Evolutionary conservation across 2,113 vertebrate genomes (phyloP), one percentile per base, ranked within the genome.

Genomic region (Odocoileus virginianus): DNA sequence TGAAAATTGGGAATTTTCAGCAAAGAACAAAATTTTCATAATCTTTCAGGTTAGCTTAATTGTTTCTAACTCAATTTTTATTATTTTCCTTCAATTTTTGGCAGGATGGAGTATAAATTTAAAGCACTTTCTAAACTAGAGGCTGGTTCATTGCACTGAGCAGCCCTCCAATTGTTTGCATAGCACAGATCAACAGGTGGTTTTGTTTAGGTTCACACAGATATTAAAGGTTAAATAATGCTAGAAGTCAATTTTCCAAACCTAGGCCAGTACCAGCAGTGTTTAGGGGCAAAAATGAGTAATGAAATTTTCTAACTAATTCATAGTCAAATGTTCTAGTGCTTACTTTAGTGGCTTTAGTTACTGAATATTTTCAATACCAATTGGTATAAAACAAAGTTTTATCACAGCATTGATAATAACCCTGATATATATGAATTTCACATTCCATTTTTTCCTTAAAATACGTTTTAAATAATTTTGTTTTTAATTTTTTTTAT

Each of bases 371-470:
- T 76, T 78, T 85, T 93, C 25, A 82, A 10, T 3, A 50, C 9
- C 15, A 50, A 50, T 60, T 76, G 82, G 0, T 54, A 30, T 54
- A 79, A 76, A 89, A 45, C 54, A 60, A 84, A 61, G 4, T 93
- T 88, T 90, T 93, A 58, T 90, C 33, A 89, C 0, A 91, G 12
- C 47, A 64, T 64, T 95, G 57, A 81, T 74, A 91, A 82, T 43
- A 57, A 57, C 1, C 14, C 43, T 90, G 15, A 78, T 74, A 40
- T 47, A 86, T 91, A 87, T 27, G 19, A 74, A 93, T 84, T 91
- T 94, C 17, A 85, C 36, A 83, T 90, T 93, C 16, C 9, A 82
- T 76, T 57, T 81, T 92, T 81, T 36, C 28, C 71, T 86, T 23
- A n/a, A 91, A 94, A 23, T 54, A 27, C 2, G 2, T 36, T 74